Evolutionary conservation across 2,888 invertebrate species (phyloP).

Genomic region (Antheraea assamensis): DNA sequence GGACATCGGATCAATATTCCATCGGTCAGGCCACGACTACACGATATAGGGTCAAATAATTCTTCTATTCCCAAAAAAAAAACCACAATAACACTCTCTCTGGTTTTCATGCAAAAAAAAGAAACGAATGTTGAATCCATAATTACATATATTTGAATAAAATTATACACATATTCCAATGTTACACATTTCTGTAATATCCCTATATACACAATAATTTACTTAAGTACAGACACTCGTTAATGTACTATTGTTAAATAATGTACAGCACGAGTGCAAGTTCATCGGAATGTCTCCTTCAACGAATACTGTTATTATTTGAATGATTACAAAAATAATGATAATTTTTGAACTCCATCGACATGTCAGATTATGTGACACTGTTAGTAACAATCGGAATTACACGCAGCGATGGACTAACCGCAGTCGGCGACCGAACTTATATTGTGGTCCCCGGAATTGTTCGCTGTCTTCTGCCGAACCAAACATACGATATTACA

Average conservation of each 20-base stretch:
- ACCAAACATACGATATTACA: too few relatives aligned
- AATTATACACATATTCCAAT: conserved; percentile 19
- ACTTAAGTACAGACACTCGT: conserved; percentile 57
- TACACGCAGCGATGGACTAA: neutral
- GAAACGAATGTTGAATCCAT: conserved; percentile 26
- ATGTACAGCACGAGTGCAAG: conserved; percentile 16
- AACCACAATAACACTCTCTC: too few relatives aligned
- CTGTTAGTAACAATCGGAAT: neutral
- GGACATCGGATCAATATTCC: too few relatives aligned
- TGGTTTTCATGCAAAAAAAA: conserved; percentile 1
- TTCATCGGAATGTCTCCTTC: conserved; percentile 29
- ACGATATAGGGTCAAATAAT: too few relatives aligned
- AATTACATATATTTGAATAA: conserved; percentile 16
- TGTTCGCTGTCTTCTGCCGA: too few relatives aligned
- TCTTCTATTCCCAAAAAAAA: too few relatives aligned
- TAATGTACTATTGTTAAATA: conserved; percentile 26
- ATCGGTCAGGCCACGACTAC: too few relatives aligned
- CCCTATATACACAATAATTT: conserved; percentile 67
- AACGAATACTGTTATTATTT: conserved; percentile 19
- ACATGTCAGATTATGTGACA: neutral
- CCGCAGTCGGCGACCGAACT: too few relatives aligned
- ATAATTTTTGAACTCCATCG: conserved; percentile 20
- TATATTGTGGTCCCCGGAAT: too few relatives aligned
- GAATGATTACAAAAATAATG: conserved; percentile 4
- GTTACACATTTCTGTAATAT: conserved; percentile 25